phyloP scores from a whole-genome alignment of 2,797 vertebrate species.

The Gymnodraco acuticeps region DNA sequence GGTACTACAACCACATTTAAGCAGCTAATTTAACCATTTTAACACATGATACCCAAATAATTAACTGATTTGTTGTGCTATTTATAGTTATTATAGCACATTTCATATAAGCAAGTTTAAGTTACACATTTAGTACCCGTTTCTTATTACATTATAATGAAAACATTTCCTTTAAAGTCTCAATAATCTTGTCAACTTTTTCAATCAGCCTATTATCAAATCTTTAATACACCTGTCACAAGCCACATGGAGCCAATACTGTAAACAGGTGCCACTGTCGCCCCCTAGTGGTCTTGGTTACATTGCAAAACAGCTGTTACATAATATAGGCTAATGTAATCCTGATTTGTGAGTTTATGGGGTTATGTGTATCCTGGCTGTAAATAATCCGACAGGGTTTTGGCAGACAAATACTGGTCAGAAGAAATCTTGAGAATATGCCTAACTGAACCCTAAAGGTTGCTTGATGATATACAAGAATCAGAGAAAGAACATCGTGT shows the following conservation, averaged over 20 bases:
- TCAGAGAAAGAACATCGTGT: constrained; percentile 46
- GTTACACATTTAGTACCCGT: neutral
- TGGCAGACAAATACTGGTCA: neutral
- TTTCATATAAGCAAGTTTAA: no score
- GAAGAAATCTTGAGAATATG: neutral
- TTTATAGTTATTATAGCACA: neutral
- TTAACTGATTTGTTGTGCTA: neutral
- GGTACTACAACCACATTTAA: neutral
- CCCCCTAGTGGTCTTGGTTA: constrained; percentile 45
- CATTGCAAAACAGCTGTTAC: constrained; percentile 49
- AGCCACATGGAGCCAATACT: neutral
- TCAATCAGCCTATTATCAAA: neutral
- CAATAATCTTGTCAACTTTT: neutral
- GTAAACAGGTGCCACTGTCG: constrained; percentile 5
- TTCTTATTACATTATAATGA: neutral
- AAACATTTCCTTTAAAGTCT: neutral
- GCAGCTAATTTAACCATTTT: neutral
- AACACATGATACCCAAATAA: neutral
- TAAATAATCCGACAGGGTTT: constrained; percentile 31
- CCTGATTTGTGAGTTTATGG: constrained; percentile 49
- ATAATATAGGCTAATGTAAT: constrained; percentile 65
- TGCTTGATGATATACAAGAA: neutral
- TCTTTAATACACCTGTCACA: neutral
- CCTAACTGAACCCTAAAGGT: neutral
- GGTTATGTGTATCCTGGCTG: constrained; percentile 61